These are phyloP conservation scores for Tetragnatha versicolor DNA, from an alignment of 1,140 invertebrate species.

Conservation along the genomic window DNA sequence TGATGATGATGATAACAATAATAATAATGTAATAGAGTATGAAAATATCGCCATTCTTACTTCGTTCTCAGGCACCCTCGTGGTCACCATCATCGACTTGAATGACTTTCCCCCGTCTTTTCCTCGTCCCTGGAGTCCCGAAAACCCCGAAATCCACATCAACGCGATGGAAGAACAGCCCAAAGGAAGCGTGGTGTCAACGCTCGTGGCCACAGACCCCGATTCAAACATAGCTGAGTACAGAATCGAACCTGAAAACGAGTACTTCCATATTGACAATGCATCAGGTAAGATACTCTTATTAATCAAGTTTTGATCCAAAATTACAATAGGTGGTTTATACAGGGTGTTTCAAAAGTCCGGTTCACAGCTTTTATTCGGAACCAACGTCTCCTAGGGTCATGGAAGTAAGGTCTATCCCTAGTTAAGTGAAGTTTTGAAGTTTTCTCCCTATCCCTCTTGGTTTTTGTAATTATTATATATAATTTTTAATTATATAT, in stretches of 20 bases:
- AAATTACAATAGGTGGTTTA: background rate
- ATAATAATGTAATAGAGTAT: no score
- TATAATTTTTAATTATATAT: no score
- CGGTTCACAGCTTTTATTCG: no score
- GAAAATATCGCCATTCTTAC: background rate
- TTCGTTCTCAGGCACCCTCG: conserved; percentile 72
- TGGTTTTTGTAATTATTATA: no score
- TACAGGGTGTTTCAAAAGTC: no score
- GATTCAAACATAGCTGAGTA: conserved; percentile 84
- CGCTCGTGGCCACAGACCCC: conserved; percentile 79
- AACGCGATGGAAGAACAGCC: conserved; percentile 84
- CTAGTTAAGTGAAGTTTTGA: no score
- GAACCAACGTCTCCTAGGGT: no score
- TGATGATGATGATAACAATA: no score
- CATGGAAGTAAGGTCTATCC: no score
- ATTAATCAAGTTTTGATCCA: background rate
- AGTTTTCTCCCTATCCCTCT: no score
- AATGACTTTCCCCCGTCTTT: conserved; percentile 75
- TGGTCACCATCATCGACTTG: conserved; percentile 85
- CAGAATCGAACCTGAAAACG: conserved; percentile 73
- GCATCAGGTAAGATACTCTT: conserved; percentile 51
- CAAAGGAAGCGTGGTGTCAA: conserved; percentile 78
- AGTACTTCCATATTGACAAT: conserved; percentile 77
- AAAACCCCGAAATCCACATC: conserved; percentile 73
- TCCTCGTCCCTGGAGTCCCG: conserved; percentile 74